phyloP scores from a whole-genome alignment of 1,140 invertebrate species.

The Pantala flavescens region DNA sequence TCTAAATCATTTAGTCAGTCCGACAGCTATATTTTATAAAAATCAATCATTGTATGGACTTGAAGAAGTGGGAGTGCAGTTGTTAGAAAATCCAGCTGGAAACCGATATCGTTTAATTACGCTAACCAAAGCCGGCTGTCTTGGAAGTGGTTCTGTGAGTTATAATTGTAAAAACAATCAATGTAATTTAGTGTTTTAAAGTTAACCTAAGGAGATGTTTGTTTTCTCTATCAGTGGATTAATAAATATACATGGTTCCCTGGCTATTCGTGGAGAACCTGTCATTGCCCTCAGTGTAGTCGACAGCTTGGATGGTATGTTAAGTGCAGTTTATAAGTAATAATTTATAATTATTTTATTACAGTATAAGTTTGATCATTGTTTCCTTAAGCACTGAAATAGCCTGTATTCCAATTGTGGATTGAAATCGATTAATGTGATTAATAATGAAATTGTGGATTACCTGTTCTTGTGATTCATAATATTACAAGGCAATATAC shows the following conservation, averaged over 20 bases:
- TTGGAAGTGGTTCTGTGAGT: conserved; percentile 31
- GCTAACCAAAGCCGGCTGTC: conserved; percentile 37
- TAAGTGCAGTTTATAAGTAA: background rate
- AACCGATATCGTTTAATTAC: conserved; percentile 39
- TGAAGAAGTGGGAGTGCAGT: conserved; percentile 38
- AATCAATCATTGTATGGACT: conserved; percentile 40
- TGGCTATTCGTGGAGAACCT: conserved; percentile 37
- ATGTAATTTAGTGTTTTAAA: background rate
- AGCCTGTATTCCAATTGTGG: too few relatives aligned
- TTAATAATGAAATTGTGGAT: too few relatives aligned
- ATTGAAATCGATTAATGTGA: too few relatives aligned
- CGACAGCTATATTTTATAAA: conserved; percentile 32
- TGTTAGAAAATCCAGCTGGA: conserved; percentile 39
- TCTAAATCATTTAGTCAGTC: conserved; percentile 36
- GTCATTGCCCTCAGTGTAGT: conserved; percentile 35
- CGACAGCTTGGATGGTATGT: conserved; percentile 38
- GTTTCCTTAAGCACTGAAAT: too few relatives aligned
- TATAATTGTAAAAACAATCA: background rate
- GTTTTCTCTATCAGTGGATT: conserved; percentile 28
- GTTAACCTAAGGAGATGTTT: background rate
- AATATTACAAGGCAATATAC: too few relatives aligned
- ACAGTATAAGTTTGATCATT: too few relatives aligned
- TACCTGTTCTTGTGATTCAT: too few relatives aligned
- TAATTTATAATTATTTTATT: too few relatives aligned
- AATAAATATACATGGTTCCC: conserved; percentile 34